Conservation (phyloP, 1,140 invertebrate species). For the Cydia pomonella region DNA sequence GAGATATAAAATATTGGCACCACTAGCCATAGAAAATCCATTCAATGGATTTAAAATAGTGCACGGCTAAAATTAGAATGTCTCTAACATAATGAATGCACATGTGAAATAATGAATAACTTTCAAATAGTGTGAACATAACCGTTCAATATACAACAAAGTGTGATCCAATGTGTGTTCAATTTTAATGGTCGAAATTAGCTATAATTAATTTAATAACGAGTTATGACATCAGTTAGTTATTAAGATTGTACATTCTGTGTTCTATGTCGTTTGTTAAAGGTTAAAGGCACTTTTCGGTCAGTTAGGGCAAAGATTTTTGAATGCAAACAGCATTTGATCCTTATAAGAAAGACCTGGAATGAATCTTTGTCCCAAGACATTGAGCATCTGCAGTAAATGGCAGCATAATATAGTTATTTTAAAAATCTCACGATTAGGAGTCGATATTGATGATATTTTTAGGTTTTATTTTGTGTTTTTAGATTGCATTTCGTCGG, state of each 20-base stretch:
- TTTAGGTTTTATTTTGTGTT: constrained; percentile 10
- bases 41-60: constrained; percentile 28
- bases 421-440: constrained; percentile 12
- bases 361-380: background rate
- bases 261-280: constrained; percentile 5
- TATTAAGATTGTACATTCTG: constrained; percentile 1
- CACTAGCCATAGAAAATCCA: constrained; percentile 11
- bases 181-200: constrained; percentile 1
- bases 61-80: background rate
- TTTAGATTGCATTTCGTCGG: constrained; percentile 25
- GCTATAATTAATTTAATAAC: background rate
- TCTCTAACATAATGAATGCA: background rate
- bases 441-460: background rate
- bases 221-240: constrained; percentile 1
- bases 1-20: constrained; percentile 24
- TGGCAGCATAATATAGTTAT: constrained; percentile 5
- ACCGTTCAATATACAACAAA: background rate
- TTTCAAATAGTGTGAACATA: constrained; percentile 3
- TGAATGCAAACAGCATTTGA: background rate
- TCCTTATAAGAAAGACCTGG: background rate
- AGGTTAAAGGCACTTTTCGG: background rate
- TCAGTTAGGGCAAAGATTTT: background rate
- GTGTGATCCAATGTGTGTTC: constrained; percentile 14
- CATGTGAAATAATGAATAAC: constrained; percentile 9
- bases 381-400: background rate